These are phyloP conservation scores for Argya squamiceps DNA, from an alignment of 2,797 vertebrate genomes.

Conservation along the genomic window DNA sequence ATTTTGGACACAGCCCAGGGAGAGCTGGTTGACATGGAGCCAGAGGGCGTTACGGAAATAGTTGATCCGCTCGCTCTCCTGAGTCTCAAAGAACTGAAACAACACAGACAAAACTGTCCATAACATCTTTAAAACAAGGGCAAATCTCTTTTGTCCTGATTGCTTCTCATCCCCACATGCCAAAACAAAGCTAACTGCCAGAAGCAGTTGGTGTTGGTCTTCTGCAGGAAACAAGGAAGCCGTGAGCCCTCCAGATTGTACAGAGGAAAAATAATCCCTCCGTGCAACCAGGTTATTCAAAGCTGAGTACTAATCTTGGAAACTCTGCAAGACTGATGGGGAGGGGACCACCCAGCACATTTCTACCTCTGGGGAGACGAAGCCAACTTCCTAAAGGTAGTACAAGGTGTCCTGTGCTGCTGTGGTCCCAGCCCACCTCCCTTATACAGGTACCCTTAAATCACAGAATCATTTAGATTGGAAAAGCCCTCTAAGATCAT, in stretches of 20 bases:
- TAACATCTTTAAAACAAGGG: fast-evolving
- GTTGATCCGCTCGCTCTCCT: slow-evolving; percentile 88
- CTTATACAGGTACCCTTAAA: not conserved
- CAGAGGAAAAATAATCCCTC: not conserved
- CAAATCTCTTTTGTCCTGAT: not conserved
- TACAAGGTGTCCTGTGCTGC: fast-evolving
- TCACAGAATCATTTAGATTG: not conserved
- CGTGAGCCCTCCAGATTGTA: fast-evolving
- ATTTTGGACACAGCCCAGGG: slow-evolving; percentile 88
- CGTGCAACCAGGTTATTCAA: not conserved
- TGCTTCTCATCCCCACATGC: not conserved
- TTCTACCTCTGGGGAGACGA: not conserved
- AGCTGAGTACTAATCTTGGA: not conserved
- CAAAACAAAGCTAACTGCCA: not conserved
- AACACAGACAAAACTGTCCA: not conserved
- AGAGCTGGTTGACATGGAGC: slow-evolving; percentile 93
- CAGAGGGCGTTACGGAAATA: slow-evolving; percentile 87
- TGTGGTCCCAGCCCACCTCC: not conserved
- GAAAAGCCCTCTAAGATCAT: not conserved
- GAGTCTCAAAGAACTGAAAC: slow-evolving; percentile 86
- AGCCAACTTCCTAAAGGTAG: not conserved
- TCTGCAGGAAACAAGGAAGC: not conserved
- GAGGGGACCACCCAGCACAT: not conserved
- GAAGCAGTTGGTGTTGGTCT: not conserved
- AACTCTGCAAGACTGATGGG: not conserved